Evolutionary conservation across 2,888 invertebrate species (phyloP).

Genomic region (Tachystola acroxantha): DNA sequence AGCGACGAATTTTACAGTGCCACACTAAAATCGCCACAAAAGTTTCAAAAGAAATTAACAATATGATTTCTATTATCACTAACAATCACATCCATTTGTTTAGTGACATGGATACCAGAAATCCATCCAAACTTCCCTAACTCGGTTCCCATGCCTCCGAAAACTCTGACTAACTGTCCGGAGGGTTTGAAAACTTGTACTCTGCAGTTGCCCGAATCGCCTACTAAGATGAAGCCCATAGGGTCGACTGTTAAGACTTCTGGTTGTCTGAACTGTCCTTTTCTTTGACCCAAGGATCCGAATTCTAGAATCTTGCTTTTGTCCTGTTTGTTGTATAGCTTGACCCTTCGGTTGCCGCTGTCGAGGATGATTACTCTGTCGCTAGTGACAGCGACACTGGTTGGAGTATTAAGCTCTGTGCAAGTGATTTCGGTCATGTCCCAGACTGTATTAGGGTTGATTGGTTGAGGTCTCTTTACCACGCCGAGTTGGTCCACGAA

Average conservation of each 20-base stretch:
- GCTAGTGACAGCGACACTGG: conserved; percentile 81
- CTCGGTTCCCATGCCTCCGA: conserved; percentile 75
- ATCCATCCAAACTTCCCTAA: conserved; percentile 82
- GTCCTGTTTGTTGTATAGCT: conserved; percentile 72
- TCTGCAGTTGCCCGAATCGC: conserved; percentile 87
- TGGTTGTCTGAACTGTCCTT: conserved; percentile 85
- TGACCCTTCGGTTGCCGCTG: conserved; percentile 84
- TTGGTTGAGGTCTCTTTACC: conserved; percentile 44
- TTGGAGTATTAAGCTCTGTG: conserved; percentile 83
- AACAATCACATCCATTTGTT: conserved; percentile 79
- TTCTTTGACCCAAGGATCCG: conserved; percentile 81
- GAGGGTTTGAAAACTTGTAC: conserved; percentile 86
- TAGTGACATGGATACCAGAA: conserved; percentile 80
- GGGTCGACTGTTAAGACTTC: conserved; percentile 85
- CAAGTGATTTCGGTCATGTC: conserved; percentile 46
- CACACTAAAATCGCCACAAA: no score
- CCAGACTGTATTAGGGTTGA: conserved; percentile 47
- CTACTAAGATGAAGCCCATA: conserved; percentile 86
- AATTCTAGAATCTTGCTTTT: conserved; percentile 79
- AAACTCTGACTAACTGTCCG: conserved; percentile 82
- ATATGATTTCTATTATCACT: conserved; percentile 79
- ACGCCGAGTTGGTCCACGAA: conserved; percentile 81
- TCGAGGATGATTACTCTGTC: conserved; percentile 80
- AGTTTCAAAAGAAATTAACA: conserved; percentile 63
- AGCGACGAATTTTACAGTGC: no score